phyloP scores from a whole-genome alignment of 2,888 invertebrate genomes.

The Aspidapion aeneum region DNA sequence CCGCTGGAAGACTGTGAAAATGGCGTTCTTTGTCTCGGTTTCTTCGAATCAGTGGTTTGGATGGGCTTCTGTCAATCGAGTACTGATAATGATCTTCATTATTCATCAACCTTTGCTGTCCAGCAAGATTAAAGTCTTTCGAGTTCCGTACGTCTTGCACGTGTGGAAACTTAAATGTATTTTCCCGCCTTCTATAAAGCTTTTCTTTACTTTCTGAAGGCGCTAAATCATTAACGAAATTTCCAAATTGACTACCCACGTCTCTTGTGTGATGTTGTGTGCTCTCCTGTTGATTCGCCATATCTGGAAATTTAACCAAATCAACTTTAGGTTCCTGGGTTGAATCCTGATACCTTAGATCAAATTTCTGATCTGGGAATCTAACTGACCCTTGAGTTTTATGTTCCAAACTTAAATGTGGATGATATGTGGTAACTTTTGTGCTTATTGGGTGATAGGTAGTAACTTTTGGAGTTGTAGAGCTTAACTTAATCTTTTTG shows the following conservation, averaged over 20 bases:
- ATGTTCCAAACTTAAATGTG: slow-evolving; percentile 12
- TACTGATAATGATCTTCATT: background rate
- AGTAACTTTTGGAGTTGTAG: slow-evolving; percentile 22
- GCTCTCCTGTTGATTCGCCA: slow-evolving; percentile 22
- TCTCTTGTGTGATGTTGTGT: slow-evolving; percentile 19
- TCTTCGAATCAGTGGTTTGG: slow-evolving; percentile 13
- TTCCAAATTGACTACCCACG: slow-evolving; percentile 19
- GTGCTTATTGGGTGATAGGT: slow-evolving; percentile 18
- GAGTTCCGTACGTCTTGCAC: too few relatives aligned
- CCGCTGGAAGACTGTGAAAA: slow-evolving; percentile 36
- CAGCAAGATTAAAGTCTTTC: too few relatives aligned
- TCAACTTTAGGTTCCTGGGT: slow-evolving; percentile 10
- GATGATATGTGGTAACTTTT: slow-evolving; percentile 21
- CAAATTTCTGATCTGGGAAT: slow-evolving; percentile 25
- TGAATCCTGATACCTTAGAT: too few relatives aligned
- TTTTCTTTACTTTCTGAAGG: background rate
- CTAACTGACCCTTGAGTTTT: slow-evolving; percentile 10
- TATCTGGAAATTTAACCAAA: slow-evolving; percentile 27
- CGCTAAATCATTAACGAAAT: slow-evolving; percentile 22
- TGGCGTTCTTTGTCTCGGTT: slow-evolving; percentile 36
- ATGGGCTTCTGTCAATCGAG: background rate
- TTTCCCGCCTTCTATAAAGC: background rate
- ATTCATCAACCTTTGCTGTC: background rate
- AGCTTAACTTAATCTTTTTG: background rate
- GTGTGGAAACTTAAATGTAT: background rate